Base-by-base conservation (phyloP, 2,797 vertebrate genomes). In the Phaenicophaeus curvirostris region DNA sequence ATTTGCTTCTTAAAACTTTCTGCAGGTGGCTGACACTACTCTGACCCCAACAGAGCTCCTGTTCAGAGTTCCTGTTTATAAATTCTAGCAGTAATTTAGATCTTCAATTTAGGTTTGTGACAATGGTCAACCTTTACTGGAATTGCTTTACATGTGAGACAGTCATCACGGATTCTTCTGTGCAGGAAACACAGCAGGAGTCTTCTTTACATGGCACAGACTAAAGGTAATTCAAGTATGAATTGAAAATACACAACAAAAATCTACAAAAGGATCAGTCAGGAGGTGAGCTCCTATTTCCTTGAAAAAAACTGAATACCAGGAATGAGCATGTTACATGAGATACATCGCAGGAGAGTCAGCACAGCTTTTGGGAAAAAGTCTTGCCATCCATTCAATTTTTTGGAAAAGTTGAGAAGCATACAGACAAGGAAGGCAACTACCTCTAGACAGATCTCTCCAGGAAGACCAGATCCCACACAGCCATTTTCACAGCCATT, bases 131-230 rank as follows among this genome's bases (percentile, higher is more conserved):
- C 12, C 28, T 67, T 46, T 25, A 21, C 20, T 39, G 41, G 27
- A 87, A 92, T 1, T 55, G 13, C 13, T 57, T 57, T 57, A 65
- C 8, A 8, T 0, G 0, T 2, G 2, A 66, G 33, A 19, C 46
- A 20, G 5, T 20, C 30, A 21, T 17, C 15, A 53, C 27, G 63
- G 8, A 35, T 35, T 50, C 41, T 48, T 62, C 67, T 53, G 37
- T 33, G 59, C 59, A 39, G 37, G 44, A 73, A 59, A 59, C 24
- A 15, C 25, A 39, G 33, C 39, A 54, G 54, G 16, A 59, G 33
- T n/a, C 30, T 44, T 13, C 33, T 27, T 48, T 11, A 61, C 9
- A 11, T 1, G 2, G 77, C 62, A 54, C 19, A 25, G 20, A 3
- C 27, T 11, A 41, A 61, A 68, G 62, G 41, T 11, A 5, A 41